Evolutionary conservation across 1,140 invertebrate genomes (phyloP).

Genomic region (Platyscapa corneri): DNA sequence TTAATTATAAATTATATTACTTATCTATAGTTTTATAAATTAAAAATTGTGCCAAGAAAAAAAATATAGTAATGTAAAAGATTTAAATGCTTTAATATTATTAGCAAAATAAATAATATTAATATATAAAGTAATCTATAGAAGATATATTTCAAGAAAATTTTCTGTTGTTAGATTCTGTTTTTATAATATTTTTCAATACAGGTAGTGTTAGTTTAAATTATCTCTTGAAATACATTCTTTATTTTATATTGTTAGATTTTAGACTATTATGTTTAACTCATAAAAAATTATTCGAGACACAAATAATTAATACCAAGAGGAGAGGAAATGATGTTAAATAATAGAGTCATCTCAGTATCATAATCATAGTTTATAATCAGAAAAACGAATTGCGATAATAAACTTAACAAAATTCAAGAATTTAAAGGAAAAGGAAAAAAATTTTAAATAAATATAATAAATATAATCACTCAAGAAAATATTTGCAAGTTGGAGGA

Average conservation of each 20-base stretch:
- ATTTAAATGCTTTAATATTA: constrained; percentile 12
- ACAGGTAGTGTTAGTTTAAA: background rate
- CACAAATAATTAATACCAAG: background rate
- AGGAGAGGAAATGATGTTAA: constrained; percentile 41
- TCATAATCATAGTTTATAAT: constrained; percentile 41
- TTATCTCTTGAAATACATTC: constrained; percentile 27
- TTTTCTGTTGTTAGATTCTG: too few species aligned
- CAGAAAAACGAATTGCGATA: constrained; percentile 7
- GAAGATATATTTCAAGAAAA: constrained; percentile 22
- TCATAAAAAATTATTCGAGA: background rate
- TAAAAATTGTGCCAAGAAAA: constrained; percentile 40
- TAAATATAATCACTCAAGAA: background rate
- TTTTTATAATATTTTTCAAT: too few species aligned
- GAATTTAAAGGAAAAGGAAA: background rate
- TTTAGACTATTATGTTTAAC: background rate
- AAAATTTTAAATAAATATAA: constrained; percentile 11
- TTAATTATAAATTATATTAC: constrained; percentile 33
- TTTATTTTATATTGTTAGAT: background rate
- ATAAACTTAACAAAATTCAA: background rate
- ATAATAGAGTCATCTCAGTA: constrained; percentile 35
- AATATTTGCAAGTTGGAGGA: background rate
- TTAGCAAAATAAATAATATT: background rate
- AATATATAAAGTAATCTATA: constrained; percentile 6
- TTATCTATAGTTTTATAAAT: constrained; percentile 31
- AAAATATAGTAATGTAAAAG: constrained; percentile 6